phyloP scores from a whole-genome alignment of 1,140 invertebrate genomes.

The Trichomalopsis sarcophagae region DNA sequence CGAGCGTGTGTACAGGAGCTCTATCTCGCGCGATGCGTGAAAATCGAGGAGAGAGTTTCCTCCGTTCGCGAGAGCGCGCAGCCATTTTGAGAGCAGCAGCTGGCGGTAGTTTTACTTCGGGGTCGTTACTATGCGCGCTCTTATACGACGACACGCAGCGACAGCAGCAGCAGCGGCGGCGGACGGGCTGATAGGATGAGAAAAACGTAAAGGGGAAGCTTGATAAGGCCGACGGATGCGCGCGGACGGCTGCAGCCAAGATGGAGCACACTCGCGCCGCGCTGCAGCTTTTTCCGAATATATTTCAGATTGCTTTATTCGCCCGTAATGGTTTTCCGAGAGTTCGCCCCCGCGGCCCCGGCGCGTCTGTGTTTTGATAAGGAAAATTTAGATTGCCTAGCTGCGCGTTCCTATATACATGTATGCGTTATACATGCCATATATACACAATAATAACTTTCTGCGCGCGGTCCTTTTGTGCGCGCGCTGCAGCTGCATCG shows the following conservation, averaged over 20 bases:
- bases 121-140: not conserved
- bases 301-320: constrained; percentile 4
- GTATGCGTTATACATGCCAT: not conserved
- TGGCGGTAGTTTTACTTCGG: not conserved
- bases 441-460: constrained; percentile 1
- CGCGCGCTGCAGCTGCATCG: too few species aligned
- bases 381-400: not conserved
- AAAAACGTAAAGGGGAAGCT: not conserved
- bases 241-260: not conserved
- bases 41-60: constrained; percentile 14
- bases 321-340: not conserved
- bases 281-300: not conserved
- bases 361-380: not conserved
- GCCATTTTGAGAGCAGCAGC: constrained; percentile 22
- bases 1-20: not conserved
- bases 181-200: not conserved
- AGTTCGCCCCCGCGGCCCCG: not conserved
- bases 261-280: not conserved
- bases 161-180: too few species aligned
- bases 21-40: not conserved
- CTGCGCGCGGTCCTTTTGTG: not conserved
- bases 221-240: not conserved
- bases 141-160: not conserved
- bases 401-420: too few species aligned
- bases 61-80: not conserved